A percentile compares a stretch with the other conserved stretches of the same genome.
phyloP scores from a whole-genome alignment of 2,797 vertebrate species.

The Phataginus tetradactyla region DNA sequence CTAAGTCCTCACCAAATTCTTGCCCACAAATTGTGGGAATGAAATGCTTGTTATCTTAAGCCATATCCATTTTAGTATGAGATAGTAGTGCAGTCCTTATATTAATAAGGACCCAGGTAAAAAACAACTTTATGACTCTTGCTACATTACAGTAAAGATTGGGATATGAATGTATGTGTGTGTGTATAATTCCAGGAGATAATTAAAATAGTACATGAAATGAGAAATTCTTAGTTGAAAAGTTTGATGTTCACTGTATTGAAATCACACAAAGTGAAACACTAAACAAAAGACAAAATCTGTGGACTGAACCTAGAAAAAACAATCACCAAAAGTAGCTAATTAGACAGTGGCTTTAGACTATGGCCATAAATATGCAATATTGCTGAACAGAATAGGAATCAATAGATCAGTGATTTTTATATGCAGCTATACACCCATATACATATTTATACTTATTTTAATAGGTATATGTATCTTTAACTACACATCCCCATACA shows the following conservation, averaged over 20 bases:
- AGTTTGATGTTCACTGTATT: not conserved
- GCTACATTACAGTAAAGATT: not conserved
- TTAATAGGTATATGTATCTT: not conserved
- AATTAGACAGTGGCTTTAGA: not conserved
- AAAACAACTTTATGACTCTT: not conserved
- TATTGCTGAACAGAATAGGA: not conserved
- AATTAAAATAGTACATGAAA: not conserved
- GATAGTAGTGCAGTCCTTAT: not conserved
- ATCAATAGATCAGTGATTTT: not conserved
- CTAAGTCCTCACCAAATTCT: not conserved
- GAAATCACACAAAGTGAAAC: not conserved
- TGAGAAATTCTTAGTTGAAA: not conserved
- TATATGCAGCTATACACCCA: too few relatives aligned
- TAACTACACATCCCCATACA: not conserved
- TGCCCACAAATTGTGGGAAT: not conserved
- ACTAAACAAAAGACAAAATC: not conserved
- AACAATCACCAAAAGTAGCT: not conserved
- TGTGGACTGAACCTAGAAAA: not conserved
- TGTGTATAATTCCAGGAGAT: not conserved
- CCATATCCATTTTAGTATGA: not conserved
- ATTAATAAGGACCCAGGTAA: not conserved
- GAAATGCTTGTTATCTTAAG: not conserved
- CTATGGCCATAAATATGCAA: not conserved
- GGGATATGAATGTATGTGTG: not conserved
- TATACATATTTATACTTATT: not conserved